These are phyloP conservation scores for Pyrrhura leucotis DNA, from an alignment of 2,797 vertebrate genomes.

Conservation along the genomic window DNA sequence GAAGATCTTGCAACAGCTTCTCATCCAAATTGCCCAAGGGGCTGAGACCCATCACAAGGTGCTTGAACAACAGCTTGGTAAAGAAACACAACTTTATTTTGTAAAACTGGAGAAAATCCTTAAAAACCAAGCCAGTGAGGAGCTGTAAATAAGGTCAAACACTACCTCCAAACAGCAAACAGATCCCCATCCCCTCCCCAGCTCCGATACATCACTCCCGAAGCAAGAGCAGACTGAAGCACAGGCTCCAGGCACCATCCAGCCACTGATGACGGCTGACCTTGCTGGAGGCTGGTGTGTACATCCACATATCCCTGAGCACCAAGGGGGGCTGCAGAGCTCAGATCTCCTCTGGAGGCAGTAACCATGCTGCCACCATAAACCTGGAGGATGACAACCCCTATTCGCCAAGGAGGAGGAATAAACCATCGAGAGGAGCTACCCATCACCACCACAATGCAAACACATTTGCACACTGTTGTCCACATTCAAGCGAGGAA, in stretches of 20 bases:
- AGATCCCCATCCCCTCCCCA: neutral
- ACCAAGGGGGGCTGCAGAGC: neutral
- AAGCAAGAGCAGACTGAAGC: neutral
- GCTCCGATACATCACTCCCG: rapidly evolving
- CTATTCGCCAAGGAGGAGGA: neutral
- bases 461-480: rapidly evolving
- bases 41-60: neutral
- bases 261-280: neutral
- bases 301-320: neutral
- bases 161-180: neutral
- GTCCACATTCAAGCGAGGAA: rapidly evolving
- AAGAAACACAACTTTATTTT: slow-evolving; percentile 50
- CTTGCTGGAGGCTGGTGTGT: neutral
- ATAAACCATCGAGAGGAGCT: neutral
- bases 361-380: neutral
- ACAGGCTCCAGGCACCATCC: neutral
- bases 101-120: neutral
- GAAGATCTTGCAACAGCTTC: neutral
- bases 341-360: neutral
- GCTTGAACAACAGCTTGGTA: neutral
- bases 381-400: neutral
- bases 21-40: neutral
- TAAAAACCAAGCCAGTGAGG: neutral
- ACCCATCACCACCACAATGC: rapidly evolving
- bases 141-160: neutral